Conservation (phyloP, 2,888 invertebrate genomes). For the Nemurella pictetii region DNA sequence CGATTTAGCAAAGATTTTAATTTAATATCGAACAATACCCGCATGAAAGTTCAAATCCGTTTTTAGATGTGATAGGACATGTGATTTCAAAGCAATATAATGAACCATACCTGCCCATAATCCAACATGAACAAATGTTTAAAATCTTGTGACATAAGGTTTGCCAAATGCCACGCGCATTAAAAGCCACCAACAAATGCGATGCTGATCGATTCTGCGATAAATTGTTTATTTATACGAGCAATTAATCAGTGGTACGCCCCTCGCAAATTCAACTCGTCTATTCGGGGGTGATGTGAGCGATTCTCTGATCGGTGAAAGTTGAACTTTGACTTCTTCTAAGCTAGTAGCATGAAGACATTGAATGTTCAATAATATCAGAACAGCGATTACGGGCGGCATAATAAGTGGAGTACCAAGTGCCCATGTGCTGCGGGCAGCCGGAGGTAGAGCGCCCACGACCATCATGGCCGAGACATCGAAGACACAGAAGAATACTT, state of each 20-base stretch:
- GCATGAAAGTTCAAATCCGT: no score
- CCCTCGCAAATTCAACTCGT: not conserved
- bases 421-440: not conserved
- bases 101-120: no score
- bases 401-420: not conserved
- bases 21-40: no score
- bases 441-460: not conserved
- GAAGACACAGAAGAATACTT: not conserved
- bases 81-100: no score
- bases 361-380: not conserved
- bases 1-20: no score
- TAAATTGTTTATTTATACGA: not conserved
- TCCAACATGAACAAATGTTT: no score
- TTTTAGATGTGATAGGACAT: no score
- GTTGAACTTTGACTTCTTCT: not conserved
- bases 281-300: not conserved
- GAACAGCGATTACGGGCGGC: not conserved
- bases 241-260: not conserved
- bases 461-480: not conserved
- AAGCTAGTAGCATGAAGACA: not conserved
- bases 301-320: not conserved
- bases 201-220: not conserved
- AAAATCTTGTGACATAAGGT: no score
- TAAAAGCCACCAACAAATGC: not conserved
- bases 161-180: no score